A percentile compares a stretch with the other conserved stretches of the same genome.
Evolutionary conservation across 1,140 invertebrate genomes (phyloP).

Genomic region (Drosophila quadrilineata): DNA sequence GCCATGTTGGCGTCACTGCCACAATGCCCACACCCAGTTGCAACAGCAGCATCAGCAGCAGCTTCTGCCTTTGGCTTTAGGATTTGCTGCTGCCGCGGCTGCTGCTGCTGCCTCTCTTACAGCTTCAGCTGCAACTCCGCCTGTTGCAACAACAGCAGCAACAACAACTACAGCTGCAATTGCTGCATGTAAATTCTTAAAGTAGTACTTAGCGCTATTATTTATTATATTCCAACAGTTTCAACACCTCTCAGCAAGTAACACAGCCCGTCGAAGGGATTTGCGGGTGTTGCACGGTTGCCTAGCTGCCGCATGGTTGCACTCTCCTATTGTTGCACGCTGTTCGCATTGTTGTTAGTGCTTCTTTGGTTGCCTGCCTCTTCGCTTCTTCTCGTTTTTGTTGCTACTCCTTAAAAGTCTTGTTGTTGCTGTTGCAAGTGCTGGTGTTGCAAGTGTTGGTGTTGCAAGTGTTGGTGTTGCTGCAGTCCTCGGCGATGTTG

Average conservation of each 20-base stretch:
- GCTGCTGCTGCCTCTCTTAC: constrained; percentile 21
- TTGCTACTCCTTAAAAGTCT: constrained; percentile 2
- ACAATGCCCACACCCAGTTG: constrained; percentile 3
- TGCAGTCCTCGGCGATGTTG: constrained; percentile 58
- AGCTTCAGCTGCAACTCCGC: constrained; percentile 34
- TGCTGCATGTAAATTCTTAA: constrained; percentile 80
- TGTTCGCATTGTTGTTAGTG: constrained; percentile 38
- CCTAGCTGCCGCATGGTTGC: constrained; percentile 28
- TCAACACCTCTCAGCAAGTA: constrained; percentile 81
- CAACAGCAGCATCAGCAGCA: neutral
- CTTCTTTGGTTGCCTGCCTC: neutral
- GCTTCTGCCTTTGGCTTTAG: constrained; percentile 37
- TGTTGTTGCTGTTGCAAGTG: constrained; percentile 28
- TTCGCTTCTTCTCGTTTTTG: no score
- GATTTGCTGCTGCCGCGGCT: constrained; percentile 44
- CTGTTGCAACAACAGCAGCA: constrained; percentile 26
- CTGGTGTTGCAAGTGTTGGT: constrained; percentile 26
- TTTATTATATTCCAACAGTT: constrained; percentile 81
- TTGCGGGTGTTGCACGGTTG: neutral
- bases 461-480: constrained; percentile 32
- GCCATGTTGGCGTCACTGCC: constrained; percentile 69
- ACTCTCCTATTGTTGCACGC: constrained; percentile 63
- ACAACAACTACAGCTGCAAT: constrained; percentile 49
- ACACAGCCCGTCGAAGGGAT: constrained; percentile 23
- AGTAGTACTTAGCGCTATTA: constrained; percentile 81